phyloP scores from a whole-genome alignment of 2,888 invertebrate species.

The Terebella lapidaria region DNA sequence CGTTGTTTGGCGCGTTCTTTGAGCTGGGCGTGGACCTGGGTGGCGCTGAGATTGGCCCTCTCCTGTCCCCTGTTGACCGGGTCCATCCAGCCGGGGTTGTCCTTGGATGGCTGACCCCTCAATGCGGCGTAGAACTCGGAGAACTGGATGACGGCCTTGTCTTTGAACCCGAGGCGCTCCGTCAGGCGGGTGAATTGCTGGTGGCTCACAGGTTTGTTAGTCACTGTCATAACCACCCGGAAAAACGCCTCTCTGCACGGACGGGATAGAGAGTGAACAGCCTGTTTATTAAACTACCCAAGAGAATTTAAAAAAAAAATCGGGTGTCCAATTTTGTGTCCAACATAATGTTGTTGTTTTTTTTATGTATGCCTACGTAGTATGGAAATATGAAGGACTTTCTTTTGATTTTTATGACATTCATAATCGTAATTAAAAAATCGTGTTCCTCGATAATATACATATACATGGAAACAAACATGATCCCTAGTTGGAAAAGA shows the following conservation, averaged over 20 bases:
- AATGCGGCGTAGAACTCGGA: slow-evolving; percentile 47
- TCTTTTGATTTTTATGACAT: no score
- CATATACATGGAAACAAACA: no score
- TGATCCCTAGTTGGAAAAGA: no score
- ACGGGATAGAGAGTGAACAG: background rate
- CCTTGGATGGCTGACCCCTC: slow-evolving; percentile 28
- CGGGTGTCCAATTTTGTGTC: no score
- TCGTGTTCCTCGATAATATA: no score
- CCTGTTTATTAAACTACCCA: no score
- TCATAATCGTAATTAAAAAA: no score
- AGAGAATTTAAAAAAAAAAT: no score
- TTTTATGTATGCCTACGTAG: no score
- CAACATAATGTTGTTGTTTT: no score
- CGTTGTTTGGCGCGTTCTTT: slow-evolving; percentile 41
- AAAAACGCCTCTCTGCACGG: slow-evolving; percentile 43
- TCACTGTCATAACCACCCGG: slow-evolving; percentile 41
- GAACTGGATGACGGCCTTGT: slow-evolving; percentile 35
- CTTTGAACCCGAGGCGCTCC: slow-evolving; percentile 30
- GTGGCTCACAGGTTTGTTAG: slow-evolving; percentile 35
- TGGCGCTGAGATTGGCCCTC: slow-evolving; percentile 38
- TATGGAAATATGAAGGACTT: no score
- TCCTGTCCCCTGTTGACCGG: slow-evolving; percentile 26
- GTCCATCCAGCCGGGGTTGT: slow-evolving; percentile 50
- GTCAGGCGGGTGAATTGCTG: slow-evolving; percentile 35
- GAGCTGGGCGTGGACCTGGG: slow-evolving; percentile 45